Evolutionary conservation across 2,113 vertebrate species (phyloP).

Genomic region (Ictidomys tridecemlineatus): DNA sequence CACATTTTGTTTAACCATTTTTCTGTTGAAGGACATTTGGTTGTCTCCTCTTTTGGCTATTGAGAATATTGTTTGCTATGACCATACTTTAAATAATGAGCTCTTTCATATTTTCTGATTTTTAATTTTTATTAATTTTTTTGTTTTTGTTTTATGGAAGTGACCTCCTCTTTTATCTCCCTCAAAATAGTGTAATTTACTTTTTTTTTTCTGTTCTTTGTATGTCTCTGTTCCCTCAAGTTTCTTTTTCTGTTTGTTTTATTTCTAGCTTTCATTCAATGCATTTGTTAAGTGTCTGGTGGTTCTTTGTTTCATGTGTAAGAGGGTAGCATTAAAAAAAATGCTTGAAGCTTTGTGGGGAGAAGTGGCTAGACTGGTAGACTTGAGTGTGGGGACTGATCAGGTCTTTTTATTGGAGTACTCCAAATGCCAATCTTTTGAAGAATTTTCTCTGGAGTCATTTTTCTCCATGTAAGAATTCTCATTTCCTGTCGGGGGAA

Average conservation of each 20-base stretch:
- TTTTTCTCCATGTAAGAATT: neutral
- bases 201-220: slow-evolving; percentile 15
- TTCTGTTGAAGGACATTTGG: neutral
- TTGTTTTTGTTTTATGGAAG: slow-evolving; percentile 35
- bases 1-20: slow-evolving; percentile 1
- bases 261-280: slow-evolving; percentile 25
- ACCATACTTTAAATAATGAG: slow-evolving; percentile 33
- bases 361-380: neutral
- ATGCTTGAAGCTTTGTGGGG: neutral
- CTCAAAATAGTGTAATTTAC: neutral
- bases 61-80: slow-evolving; percentile 21
- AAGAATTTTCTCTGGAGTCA: neutral
- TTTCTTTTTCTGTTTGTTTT: slow-evolving; percentile 44
- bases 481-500: neutral
- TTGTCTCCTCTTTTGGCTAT: neutral
- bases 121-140: slow-evolving; percentile 24
- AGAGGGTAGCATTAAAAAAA: neutral
- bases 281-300: neutral
- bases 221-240: neutral
- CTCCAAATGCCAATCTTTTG: neutral
- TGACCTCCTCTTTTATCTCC: neutral
- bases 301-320: neutral
- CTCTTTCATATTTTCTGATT: slow-evolving; percentile 15
- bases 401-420: neutral
- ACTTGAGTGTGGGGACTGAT: neutral